Base-by-base conservation (phyloP, 2,888 invertebrate species). In the Pseudoips prasinana region DNA sequence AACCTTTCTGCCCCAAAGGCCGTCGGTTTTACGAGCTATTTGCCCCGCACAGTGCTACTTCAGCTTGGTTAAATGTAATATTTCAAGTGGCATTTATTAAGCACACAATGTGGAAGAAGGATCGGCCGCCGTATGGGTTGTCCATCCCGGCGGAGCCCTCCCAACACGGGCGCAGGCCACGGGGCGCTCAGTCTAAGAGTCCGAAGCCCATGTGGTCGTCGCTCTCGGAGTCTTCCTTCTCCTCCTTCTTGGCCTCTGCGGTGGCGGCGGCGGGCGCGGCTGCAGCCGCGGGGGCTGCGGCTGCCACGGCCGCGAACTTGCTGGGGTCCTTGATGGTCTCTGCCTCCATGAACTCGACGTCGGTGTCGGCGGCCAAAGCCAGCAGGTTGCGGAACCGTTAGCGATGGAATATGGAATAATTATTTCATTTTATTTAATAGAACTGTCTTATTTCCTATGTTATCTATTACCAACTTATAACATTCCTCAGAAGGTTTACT, bases 201-300 rank as follows among this genome's bases (percentile, higher is more conserved):
- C 98, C 98, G 86, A 99, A 97, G 83, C 98, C 98, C 98, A 99
- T 98, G 83, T 98, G 98, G 64, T 98, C 98, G 67, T 97, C 97
- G 46, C 93, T 92, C 72, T 94, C 94, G 3, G 92, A 91, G 38
- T 94, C 95, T 65, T 95, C 95, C 66, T 95, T 94, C 83, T 94
- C 94, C 62, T 94, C 94, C 74, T 95, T 94, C 71, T 94, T 93
- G 64, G 92, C 92, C 45, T 92, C 91, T 31, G 91, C 91, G n/a
- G n/a, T n/a, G 10, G 92, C 91, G 8, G 92, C 90, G 22, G 92
- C 91, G 8, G 93, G 36, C 7, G 91, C 91, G 9, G 92, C 91
- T 6, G 92, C 90, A 25, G 92, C 91, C n/a, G 93, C 91, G n/a
- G 94, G 91, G 19, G 92, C 90, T 10, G 92, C 89, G 1, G 89